Percentiles rank a stretch among this genome's conserved stretches.
Evolutionary conservation across 2,888 invertebrate species (phyloP).

Genomic region (Axea sp.): DNA sequence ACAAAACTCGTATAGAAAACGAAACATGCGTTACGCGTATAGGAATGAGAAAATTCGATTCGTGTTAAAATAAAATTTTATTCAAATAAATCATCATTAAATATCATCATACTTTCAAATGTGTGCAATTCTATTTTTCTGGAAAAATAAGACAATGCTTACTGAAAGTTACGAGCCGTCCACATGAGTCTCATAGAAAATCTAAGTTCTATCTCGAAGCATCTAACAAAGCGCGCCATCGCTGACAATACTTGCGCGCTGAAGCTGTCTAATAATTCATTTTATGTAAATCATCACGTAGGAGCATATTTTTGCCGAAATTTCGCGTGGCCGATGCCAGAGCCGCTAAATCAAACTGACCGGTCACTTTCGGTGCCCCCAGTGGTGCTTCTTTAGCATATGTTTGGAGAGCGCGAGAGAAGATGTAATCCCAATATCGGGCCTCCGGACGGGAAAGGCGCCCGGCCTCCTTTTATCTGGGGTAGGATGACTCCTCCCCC

Average conservation of each 20-base stretch:
- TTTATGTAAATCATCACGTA: constrained; percentile 64
- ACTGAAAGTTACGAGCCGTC: not conserved
- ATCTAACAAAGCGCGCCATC: constrained; percentile 13
- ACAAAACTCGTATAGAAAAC: too few species aligned
- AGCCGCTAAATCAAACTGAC: constrained; percentile 79
- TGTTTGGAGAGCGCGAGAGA: constrained; percentile 71
- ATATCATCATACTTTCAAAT: too few species aligned
- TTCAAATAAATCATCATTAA: too few species aligned
- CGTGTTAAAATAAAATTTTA: too few species aligned
- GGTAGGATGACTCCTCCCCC: constrained; percentile 38
- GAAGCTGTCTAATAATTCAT: constrained; percentile 66
- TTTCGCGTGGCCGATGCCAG: constrained; percentile 75
- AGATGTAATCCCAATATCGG: constrained; percentile 70
- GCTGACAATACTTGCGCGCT: constrained; percentile 26
- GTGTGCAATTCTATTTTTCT: too few species aligned
- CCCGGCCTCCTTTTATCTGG: constrained; percentile 32
- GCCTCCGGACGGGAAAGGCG: constrained; percentile 62
- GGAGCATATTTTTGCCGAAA: constrained; percentile 77
- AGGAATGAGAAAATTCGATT: too few species aligned
- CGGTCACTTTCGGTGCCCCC: constrained; percentile 64
- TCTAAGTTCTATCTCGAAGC: constrained; percentile 12
- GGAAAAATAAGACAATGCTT: too few species aligned
- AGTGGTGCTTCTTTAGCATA: constrained; percentile 74
- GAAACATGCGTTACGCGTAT: too few species aligned
- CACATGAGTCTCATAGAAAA: constrained; percentile 2